A percentile compares a stretch with the other conserved stretches of the same genome.
Conservation (phyloP, 2,888 invertebrate genomes). For the Heteromyza rotundicornis region DNA sequence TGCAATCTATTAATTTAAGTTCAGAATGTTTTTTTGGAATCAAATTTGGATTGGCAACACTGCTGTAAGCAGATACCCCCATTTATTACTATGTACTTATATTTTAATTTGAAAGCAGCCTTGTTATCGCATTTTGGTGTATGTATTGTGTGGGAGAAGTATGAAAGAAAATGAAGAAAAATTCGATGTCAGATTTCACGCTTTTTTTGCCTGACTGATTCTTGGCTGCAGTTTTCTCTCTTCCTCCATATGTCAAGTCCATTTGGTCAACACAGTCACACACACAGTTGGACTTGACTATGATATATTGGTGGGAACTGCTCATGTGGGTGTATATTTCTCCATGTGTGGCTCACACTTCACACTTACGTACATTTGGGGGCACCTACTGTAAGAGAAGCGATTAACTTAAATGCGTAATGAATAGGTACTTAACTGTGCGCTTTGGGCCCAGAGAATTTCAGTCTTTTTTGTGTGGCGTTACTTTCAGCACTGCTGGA, state of each 20-base stretch:
- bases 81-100: neutral
- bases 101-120: neutral
- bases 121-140: neutral
- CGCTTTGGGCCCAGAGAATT: too few species aligned
- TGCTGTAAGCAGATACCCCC: neutral
- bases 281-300: slow-evolving; percentile 45
- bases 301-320: slow-evolving; percentile 40
- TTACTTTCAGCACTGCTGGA: neutral
- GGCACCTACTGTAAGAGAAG: neutral
- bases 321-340: slow-evolving; percentile 6
- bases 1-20: too few species aligned
- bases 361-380: too few species aligned
- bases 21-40: too few species aligned
- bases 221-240: slow-evolving; percentile 34
- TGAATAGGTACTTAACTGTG: neutral
- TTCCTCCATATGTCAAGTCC: neutral
- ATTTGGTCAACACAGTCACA: neutral
- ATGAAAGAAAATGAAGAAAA: neutral
- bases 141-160: neutral
- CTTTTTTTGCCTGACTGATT: slow-evolving; percentile 25
- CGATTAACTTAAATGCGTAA: slow-evolving; percentile 13
- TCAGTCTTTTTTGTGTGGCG: neutral
- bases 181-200: neutral
- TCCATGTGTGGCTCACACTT: slow-evolving; percentile 13
- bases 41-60: too few species aligned